Evolutionary conservation across 2,113 vertebrate genomes (phyloP).

Genomic region (Notarius quadriscutis): DNA sequence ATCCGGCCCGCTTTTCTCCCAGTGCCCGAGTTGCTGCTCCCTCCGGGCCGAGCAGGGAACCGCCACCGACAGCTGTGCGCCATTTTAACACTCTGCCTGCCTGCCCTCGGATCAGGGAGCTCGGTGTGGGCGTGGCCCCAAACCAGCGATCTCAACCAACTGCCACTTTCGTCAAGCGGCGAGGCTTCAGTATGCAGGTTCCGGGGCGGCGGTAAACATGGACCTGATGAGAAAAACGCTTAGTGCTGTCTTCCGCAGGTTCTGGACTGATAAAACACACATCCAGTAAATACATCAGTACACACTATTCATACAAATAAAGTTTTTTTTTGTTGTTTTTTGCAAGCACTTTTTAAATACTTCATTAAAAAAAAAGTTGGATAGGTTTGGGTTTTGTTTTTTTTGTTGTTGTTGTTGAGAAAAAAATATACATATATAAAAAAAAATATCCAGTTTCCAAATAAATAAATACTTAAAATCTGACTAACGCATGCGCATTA

Average conservation of each 20-base stretch:
- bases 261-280: slow-evolving; percentile 56
- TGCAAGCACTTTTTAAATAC: neutral
- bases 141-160: slow-evolving; percentile 76
- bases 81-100: slow-evolving; percentile 91
- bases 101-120: slow-evolving; percentile 71
- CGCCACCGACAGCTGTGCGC: slow-evolving; percentile 99
- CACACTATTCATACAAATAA: neutral
- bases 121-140: slow-evolving; percentile 82
- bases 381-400: too few species aligned
- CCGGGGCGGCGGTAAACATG: slow-evolving; percentile 66
- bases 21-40: slow-evolving; percentile 86
- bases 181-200: slow-evolving; percentile 71
- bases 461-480: neutral
- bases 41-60: slow-evolving; percentile 98
- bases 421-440: too few species aligned
- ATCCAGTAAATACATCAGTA: neutral
- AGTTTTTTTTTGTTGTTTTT: neutral
- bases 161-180: slow-evolving; percentile 65
- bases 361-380: neutral
- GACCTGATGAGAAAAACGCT: slow-evolving; percentile 65
- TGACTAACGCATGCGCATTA: neutral
- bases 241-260: slow-evolving; percentile 65
- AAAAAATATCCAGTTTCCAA: too few species aligned
- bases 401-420: neutral
- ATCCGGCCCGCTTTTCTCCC: slow-evolving; percentile 88